phyloP scores from a whole-genome alignment of 2,888 invertebrate species.

The Drosophila barbarae region DNA sequence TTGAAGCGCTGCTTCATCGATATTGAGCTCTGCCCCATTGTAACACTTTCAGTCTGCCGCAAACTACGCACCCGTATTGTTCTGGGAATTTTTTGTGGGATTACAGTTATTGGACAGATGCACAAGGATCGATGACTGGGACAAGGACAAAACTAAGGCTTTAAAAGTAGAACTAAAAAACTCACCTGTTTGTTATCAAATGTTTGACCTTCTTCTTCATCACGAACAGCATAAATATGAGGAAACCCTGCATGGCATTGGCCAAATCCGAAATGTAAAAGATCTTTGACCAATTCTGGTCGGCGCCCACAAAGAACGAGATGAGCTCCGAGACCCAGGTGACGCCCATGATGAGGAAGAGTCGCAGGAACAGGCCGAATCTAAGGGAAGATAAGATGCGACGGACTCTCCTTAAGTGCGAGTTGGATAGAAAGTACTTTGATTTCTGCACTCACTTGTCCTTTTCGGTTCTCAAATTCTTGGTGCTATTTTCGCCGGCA shows the following conservation, averaged over 20 bases:
- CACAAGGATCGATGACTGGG: constrained; percentile 1
- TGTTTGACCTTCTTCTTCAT: constrained; percentile 81
- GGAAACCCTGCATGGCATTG: constrained; percentile 82
- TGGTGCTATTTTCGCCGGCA: constrained; percentile 76
- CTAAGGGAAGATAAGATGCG: constrained; percentile 78
- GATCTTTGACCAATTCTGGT: constrained; percentile 69
- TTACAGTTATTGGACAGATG: constrained; percentile 39
- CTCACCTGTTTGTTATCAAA: constrained; percentile 77
- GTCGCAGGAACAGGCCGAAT: constrained; percentile 88
- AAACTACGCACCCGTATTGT: constrained; percentile 70
- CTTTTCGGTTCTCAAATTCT: constrained; percentile 77
- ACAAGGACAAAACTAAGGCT: background rate
- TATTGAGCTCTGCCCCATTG: constrained; percentile 64
- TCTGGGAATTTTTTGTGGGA: constrained; percentile 49
- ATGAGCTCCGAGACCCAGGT: constrained; percentile 91
- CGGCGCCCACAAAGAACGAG: constrained; percentile 84
- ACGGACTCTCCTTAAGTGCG: constrained; percentile 6
- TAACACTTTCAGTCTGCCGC: constrained; percentile 73
- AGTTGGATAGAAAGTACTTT: constrained; percentile 7
- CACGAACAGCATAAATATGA: constrained; percentile 84
- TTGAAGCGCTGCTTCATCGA: constrained; percentile 72
- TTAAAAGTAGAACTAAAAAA: constrained; percentile 3
- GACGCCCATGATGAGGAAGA: constrained; percentile 92
- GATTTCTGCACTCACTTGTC: constrained; percentile 68
- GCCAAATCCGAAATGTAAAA: constrained; percentile 81